Evolutionary conservation across 2,113 vertebrate species (phyloP).

Genomic region (Xenopus laevis): DNA sequence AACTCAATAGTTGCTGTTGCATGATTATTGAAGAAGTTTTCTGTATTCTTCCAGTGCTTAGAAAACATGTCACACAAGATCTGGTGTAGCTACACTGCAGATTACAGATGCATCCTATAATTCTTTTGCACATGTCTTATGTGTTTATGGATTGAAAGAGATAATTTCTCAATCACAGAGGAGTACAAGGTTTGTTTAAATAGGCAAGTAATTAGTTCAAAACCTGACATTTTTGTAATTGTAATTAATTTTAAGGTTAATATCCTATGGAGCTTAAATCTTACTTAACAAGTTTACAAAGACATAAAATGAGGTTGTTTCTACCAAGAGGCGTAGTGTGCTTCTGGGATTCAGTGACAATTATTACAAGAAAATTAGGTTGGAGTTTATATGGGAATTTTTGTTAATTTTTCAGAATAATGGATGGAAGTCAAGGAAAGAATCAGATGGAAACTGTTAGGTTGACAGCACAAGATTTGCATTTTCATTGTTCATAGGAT

Average conservation of each 20-base stretch:
- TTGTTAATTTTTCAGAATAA: conserved; percentile 66
- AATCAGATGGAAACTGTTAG: conserved; percentile 56
- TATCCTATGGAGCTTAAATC: conserved; percentile 74
- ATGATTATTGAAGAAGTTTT: neutral
- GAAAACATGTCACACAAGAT: conserved; percentile 1
- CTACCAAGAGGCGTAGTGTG: conserved; percentile 63
- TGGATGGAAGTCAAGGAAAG: conserved; percentile 58
- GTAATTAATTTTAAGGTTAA: conserved; percentile 80
- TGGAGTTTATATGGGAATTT: conserved; percentile 66
- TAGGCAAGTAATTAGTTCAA: conserved; percentile 75
- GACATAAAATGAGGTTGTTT: conserved; percentile 72
- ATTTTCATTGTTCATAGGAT: conserved; percentile 70
- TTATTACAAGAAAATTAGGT: conserved; percentile 76
- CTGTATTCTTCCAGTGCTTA: neutral
- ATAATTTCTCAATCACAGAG: conserved; percentile 61
- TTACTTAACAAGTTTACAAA: conserved; percentile 78
- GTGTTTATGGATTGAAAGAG: conserved; percentile 8
- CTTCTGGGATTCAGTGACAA: conserved; percentile 69
- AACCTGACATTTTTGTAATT: conserved; percentile 74
- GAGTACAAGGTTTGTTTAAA: conserved; percentile 69
- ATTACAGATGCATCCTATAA: neutral
- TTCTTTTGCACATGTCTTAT: conserved; percentile 37
- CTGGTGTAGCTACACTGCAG: neutral
- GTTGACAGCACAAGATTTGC: conserved; percentile 59
- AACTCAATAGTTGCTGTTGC: conserved; percentile 3